Base-by-base conservation (phyloP, 37 sponge, comb jelly and placozoan genomes). In the Crambe crambe region DNA sequence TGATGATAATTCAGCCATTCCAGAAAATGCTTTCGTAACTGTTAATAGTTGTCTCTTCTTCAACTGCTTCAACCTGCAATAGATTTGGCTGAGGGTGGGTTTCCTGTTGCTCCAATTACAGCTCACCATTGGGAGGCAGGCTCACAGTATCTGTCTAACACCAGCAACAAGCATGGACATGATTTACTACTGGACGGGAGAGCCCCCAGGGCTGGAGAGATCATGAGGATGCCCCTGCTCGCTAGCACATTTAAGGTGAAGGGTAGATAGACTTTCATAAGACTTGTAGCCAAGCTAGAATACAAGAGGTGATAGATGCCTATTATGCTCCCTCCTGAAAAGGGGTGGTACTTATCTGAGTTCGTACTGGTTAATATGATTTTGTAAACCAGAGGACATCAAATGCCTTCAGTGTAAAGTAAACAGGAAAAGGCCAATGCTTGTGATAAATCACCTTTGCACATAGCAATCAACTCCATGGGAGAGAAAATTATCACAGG, bases 61-160 rank as follows among this genome's bases (percentile, higher is more conserved):
- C 82, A 90, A 0, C 74, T 94, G 22, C 82, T 94, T 23, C 69
- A 83, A 2, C 94, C 94, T 36, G 94, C 94, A 34, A 87, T 94
- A 58, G 77, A 79, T 0, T 54, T 94, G 54, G 94, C 94, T 8
- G 91, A 90, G 43, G 40, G 69, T 10, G 94, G 94, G 2, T 90
- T 83, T 34, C 94, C 94, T 44, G 94, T 94, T 1, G 78, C 81
- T 20, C 87, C 94, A 0, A 44, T 90, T n/a, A 44, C 79, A 3
- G 78, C 94, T 17, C 37, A 71, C 3, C 60, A 41, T 39, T 94
- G 94, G 94, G 37, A 66, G 51, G 26, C 35, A 0, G 88, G 91
- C 12, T 39, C 41, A n/a, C 72, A 15, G 25, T 60, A 81, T 39
- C 71, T 90, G 58, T 18, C 68, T 42, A 51, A 20, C 21, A 60